These are phyloP conservation scores for Saturnia pavonia DNA, from an alignment of 2,888 invertebrate species.

Conservation along the genomic window DNA sequence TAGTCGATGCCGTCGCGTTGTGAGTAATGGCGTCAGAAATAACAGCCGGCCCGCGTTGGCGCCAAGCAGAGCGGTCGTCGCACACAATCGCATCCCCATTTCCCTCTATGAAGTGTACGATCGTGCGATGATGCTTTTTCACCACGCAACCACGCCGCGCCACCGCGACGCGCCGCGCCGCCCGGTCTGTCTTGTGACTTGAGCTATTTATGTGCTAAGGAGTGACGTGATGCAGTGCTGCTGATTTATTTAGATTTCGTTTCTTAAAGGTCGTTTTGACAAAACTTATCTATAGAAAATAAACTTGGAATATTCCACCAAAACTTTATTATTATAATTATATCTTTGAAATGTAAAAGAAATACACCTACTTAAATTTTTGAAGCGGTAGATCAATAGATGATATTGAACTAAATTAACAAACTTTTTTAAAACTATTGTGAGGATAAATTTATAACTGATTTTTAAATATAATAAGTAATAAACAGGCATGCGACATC, in stretches of 20 bases:
- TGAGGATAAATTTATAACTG: too few relatives aligned
- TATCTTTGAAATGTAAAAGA: not conserved
- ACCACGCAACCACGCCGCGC: not conserved
- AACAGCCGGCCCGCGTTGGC: constrained; percentile 74
- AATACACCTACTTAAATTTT: too few relatives aligned
- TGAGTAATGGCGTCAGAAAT: constrained; percentile 81
- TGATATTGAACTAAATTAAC: too few relatives aligned
- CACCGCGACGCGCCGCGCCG: constrained; percentile 41
- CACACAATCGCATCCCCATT: constrained; percentile 33
- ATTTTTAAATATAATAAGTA: too few relatives aligned
- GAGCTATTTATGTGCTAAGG: constrained; percentile 60
- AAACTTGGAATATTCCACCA: not conserved
- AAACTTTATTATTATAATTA: not conserved
- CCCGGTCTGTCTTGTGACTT: constrained; percentile 77
- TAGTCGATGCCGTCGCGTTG: constrained; percentile 73
- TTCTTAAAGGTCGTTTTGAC: constrained; percentile 49
- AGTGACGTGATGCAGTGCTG: constrained; percentile 48
- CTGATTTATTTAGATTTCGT: constrained; percentile 60
- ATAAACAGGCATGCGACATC: too few relatives aligned
- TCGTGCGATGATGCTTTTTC: constrained; percentile 33
- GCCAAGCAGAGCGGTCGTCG: constrained; percentile 70
- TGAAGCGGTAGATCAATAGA: too few relatives aligned
- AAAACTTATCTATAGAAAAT: constrained; percentile 30
- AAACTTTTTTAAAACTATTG: too few relatives aligned
- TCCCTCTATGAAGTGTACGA: constrained; percentile 38